Evolutionary conservation across 2,113 vertebrate genomes (phyloP).

Genomic region (Numenius arquata): DNA sequence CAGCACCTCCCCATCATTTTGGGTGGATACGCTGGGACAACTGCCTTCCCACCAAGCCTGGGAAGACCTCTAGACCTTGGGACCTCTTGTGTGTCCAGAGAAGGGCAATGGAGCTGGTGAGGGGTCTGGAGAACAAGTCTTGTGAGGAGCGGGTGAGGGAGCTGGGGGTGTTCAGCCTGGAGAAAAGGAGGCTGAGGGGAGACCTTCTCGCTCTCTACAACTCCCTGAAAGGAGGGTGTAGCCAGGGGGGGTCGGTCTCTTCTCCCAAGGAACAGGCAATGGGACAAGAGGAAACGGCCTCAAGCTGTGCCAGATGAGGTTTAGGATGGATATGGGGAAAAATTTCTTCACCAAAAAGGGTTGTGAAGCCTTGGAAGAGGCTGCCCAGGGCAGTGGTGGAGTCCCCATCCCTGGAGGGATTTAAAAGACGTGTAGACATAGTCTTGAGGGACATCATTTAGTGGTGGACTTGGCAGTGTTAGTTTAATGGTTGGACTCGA

Average conservation of each 20-base stretch:
- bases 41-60: neutral
- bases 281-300: neutral
- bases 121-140: neutral
- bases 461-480: neutral
- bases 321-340: neutral
- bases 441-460: rapidly evolving
- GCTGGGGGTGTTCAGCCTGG: neutral
- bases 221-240: neutral
- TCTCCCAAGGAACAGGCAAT: neutral
- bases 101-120: neutral
- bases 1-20: no score
- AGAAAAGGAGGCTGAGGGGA: neutral
- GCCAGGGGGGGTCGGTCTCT: neutral
- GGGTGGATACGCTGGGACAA: neutral
- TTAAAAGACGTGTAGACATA: rapidly evolving
- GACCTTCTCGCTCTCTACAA: neutral
- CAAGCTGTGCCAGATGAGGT: neutral
- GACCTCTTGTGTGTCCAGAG: neutral
- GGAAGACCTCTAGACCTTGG: neutral
- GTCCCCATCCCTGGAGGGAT: neutral
- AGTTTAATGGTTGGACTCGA: rapidly evolving
- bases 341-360: neutral
- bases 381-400: neutral
- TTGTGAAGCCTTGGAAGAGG: neutral
- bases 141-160: neutral